Base-by-base conservation (phyloP, 2,888 invertebrate species). In the Hemaris fuciformis region DNA sequence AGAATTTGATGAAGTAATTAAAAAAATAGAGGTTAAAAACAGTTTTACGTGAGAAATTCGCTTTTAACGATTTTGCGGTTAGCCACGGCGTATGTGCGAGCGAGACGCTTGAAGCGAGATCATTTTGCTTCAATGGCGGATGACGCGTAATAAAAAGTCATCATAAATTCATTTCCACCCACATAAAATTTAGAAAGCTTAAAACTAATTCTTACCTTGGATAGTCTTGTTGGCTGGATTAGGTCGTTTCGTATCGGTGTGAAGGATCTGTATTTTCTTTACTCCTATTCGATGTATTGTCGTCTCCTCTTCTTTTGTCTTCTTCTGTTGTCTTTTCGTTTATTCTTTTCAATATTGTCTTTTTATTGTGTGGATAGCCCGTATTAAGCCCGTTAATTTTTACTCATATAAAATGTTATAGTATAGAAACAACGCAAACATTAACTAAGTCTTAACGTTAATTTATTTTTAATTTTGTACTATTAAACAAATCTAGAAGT, bases 401-500 rank as follows among this genome's bases (percentile, higher is more conserved):
- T 85, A 87, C 80, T 85, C 79, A 86, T 89, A 89, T 88, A 91
- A 90, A 91, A 89, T 83, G 82, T 89, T 88, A 86, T 78, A 91
- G 88, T 90, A 86, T 89, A 87, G 85, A 88, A 89, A 86, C 89
- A 91, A 91, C 86, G 82, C 78, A 90, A 91, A 84, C 75, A 83
- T 88, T 85, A 91, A 92, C 87, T 89, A 82, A 92, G 83, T 89
- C 90, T 90, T 91, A 92, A 90, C 77, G 79, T 87, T 89, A 91
- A 91, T 91, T 92, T 89, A 77, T 73, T 85, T 87, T 80, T 85
- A 91, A 92, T 92, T 92, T 91, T 91, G 91, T 91, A 92, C 92
- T 91, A 87, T 92, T 83, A 92, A 92, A 91, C 81, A 91, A 92
- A 91, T 90, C 85, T 91, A 87, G 89, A 91, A 90, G 82, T 87